These are phyloP conservation scores for Teleopsis dalmanni DNA, from an alignment of 1,140 invertebrate species.

Conservation along the genomic window DNA sequence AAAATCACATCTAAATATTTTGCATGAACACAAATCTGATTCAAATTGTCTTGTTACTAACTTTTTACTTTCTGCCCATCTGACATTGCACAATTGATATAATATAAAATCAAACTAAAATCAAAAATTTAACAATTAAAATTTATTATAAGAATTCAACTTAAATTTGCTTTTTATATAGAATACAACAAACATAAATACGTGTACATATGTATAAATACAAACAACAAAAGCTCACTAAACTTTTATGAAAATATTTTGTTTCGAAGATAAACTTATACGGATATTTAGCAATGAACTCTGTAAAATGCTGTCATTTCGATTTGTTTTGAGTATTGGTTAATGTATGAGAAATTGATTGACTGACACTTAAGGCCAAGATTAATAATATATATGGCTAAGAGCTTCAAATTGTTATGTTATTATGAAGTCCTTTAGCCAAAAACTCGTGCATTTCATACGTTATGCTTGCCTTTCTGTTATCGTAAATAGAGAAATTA, in stretches of 20 bases:
- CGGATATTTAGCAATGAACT: neutral
- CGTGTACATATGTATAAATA: conserved; percentile 10
- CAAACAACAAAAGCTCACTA: conserved; percentile 7
- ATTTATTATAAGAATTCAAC: too few species aligned
- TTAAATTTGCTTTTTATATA: neutral
- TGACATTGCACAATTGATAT: conserved; percentile 30
- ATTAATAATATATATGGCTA: neutral
- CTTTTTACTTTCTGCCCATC: conserved; percentile 43
- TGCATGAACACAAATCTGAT: too few species aligned
- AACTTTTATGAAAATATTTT: neutral
- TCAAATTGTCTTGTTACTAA: too few species aligned
- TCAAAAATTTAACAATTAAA: too few species aligned
- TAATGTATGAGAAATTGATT: conserved; percentile 25
- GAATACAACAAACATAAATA: conserved; percentile 6
- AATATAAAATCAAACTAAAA: conserved; percentile 13
- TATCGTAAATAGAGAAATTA: too few species aligned
- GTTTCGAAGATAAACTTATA: too few species aligned
- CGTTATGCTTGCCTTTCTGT: too few species aligned
- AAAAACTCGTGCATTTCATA: too few species aligned
- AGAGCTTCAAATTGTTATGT: neutral
- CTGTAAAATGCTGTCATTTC: neutral
- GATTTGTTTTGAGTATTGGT: too few species aligned
- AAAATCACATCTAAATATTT: too few species aligned
- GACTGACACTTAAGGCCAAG: conserved; percentile 39
- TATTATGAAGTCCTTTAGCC: neutral